These are phyloP conservation scores for Cetonia aurata DNA, from an alignment of 2,888 invertebrate genomes.

Conservation along the genomic window DNA sequence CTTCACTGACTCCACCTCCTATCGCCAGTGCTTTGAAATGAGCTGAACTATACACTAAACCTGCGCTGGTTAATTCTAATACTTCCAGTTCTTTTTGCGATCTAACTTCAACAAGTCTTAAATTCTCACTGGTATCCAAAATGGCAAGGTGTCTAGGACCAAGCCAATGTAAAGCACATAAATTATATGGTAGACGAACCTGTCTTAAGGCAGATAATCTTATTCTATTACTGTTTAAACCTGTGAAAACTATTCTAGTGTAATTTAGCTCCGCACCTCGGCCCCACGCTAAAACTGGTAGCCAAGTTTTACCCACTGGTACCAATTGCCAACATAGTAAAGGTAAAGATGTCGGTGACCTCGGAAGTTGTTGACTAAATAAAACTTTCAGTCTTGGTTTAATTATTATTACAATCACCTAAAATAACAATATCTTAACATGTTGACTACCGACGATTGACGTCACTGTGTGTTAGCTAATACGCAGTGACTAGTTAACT, in stretches of 20 bases:
- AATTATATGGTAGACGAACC: constrained; percentile 78
- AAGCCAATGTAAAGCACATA: constrained; percentile 84
- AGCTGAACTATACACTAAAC: constrained; percentile 88
- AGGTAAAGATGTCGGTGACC: constrained; percentile 82
- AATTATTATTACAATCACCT: constrained; percentile 84
- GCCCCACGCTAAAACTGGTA: constrained; percentile 90
- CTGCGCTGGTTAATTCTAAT: constrained; percentile 83
- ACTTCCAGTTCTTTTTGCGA: constrained; percentile 88
- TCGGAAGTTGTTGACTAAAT: constrained; percentile 81
- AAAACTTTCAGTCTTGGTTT: constrained; percentile 83
- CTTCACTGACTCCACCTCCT: constrained; percentile 91
- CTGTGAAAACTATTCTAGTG: constrained; percentile 77
- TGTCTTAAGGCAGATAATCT: constrained; percentile 76
- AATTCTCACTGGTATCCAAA: constrained; percentile 86
- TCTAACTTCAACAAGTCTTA: constrained; percentile 91
- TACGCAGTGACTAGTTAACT: too few species aligned
- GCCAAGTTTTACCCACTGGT: constrained; percentile 79
- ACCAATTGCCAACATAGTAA: constrained; percentile 94
- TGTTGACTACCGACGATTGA: too few species aligned
- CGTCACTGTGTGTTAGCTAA: too few species aligned
- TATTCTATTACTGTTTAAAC: constrained; percentile 67
- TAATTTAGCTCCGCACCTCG: constrained; percentile 88
- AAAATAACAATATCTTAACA: constrained; percentile 51
- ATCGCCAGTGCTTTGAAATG: constrained; percentile 94
- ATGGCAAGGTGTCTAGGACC: constrained; percentile 86